Percentiles rank a stretch among this genome's conserved stretches.
Evolutionary conservation across 2,888 invertebrate species (phyloP).

Genomic region (Poecilus cupreus): DNA sequence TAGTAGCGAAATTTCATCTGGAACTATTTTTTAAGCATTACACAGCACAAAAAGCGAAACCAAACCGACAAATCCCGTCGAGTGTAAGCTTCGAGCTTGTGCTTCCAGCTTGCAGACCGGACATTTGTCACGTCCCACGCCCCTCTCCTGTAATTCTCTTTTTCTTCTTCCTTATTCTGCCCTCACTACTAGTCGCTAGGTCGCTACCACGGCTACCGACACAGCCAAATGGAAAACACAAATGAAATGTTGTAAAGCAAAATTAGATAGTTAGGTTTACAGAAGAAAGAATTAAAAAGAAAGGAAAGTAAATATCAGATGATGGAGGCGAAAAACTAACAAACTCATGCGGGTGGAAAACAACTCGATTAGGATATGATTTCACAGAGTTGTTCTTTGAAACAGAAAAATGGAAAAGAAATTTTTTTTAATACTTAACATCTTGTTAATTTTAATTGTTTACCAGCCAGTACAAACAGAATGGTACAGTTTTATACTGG

Average conservation of each 20-base stretch:
- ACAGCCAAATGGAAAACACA: slow-evolving; percentile 27
- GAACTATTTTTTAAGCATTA: slow-evolving; percentile 32
- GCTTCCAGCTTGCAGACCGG: background rate
- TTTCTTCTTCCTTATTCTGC: background rate
- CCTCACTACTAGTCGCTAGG: background rate
- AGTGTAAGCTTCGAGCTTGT: slow-evolving; percentile 22
- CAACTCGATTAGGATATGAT: background rate
- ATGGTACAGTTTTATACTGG: too few relatives aligned
- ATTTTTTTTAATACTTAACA: too few relatives aligned
- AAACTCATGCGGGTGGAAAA: background rate
- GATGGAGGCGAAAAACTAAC: too few relatives aligned
- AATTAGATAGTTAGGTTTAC: slow-evolving; percentile 11
- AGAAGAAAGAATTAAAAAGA: background rate
- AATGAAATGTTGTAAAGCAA: slow-evolving; percentile 14
- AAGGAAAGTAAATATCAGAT: background rate
- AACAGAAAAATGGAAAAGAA: too few relatives aligned
- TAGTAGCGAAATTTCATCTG: slow-evolving; percentile 22
- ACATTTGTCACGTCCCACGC: slow-evolving; percentile 26
- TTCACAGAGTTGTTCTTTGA: background rate
- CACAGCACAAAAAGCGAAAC: slow-evolving; percentile 14
- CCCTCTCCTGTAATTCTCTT: slow-evolving; percentile 9
- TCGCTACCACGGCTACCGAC: background rate
- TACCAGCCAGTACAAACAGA: too few relatives aligned
- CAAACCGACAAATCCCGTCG: slow-evolving; percentile 7
- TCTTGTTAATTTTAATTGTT: too few relatives aligned